These are phyloP conservation scores for Aulostomus chinensis DNA, from an alignment of 2,797 vertebrate genomes.

Conservation along the genomic window DNA sequence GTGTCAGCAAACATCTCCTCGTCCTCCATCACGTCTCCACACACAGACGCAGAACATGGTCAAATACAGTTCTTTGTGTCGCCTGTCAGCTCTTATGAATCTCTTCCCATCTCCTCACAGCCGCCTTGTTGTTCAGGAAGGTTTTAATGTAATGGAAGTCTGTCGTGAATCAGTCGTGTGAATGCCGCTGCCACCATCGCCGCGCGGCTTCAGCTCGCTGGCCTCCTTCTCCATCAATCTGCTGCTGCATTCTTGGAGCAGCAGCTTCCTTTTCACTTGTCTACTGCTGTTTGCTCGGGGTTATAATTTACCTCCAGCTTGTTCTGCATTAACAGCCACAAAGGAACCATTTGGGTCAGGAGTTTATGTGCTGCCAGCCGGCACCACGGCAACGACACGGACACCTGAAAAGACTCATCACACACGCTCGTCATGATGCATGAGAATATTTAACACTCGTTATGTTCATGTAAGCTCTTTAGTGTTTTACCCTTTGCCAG, in stretches of 20 bases:
- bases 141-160: conserved; percentile 78
- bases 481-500: too few relatives aligned
- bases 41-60: conserved; percentile 25
- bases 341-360: too few relatives aligned
- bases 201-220: conserved; percentile 62
- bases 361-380: conserved; percentile 52
- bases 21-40: conserved; percentile 20
- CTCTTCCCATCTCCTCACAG: conserved; percentile 37
- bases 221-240: conserved; percentile 77
- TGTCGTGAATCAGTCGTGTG: conserved; percentile 59
- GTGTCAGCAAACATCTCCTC: too few relatives aligned
- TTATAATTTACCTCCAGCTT: conserved; percentile 82
- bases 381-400: conserved; percentile 65
- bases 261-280: conserved; percentile 76
- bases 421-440: too few relatives aligned
- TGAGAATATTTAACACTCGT: too few relatives aligned
- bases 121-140: conserved; percentile 63
- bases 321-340: conserved; percentile 71
- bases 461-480: too few relatives aligned
- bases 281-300: conserved; percentile 76
- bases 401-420: conserved; percentile 28
- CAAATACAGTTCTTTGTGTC: conserved; percentile 40
- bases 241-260: conserved; percentile 69
- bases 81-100: conserved; percentile 47
- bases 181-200: conserved; percentile 62